Evolutionary conservation across 2,888 invertebrate species (phyloP).

Genomic region (Stenolophus ochropezus): DNA sequence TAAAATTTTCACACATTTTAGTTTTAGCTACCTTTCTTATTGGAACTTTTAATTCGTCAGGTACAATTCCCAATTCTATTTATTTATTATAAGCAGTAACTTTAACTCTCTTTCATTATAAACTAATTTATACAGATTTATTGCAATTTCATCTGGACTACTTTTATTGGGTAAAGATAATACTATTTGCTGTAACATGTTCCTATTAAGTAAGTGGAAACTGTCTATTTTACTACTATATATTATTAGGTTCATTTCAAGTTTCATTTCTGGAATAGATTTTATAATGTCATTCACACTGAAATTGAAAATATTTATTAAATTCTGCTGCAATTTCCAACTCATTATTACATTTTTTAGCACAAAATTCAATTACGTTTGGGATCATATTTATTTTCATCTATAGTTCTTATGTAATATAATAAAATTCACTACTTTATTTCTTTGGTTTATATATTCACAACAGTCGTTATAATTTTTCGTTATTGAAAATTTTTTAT

Average conservation of each 20-base stretch:
- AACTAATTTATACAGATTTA: no score
- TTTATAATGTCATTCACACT: slow-evolving; percentile 3
- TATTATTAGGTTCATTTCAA: background rate
- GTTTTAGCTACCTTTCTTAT: slow-evolving; percentile 13
- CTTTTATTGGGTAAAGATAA: background rate
- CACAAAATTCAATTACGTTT: background rate
- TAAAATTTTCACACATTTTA: background rate
- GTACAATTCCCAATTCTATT: no score
- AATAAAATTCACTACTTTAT: slow-evolving; percentile 4
- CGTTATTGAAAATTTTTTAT: background rate
- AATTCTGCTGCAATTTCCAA: background rate
- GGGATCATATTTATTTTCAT: background rate
- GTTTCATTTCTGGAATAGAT: background rate
- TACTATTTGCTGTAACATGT: background rate
- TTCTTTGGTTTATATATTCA: background rate
- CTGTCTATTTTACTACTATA: background rate
- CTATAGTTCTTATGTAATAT: background rate
- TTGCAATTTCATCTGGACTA: background rate
- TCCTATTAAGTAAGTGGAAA: background rate
- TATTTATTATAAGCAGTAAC: no score
- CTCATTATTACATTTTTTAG: background rate
- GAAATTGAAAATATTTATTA: background rate
- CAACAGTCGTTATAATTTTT: background rate
- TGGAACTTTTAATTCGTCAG: background rate
- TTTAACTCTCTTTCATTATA: no score